Evolutionary conservation across 2,113 vertebrate species (phyloP), one percentile per base, ranked within the genome.

Genomic region (Anthoscopus minutus): DNA sequence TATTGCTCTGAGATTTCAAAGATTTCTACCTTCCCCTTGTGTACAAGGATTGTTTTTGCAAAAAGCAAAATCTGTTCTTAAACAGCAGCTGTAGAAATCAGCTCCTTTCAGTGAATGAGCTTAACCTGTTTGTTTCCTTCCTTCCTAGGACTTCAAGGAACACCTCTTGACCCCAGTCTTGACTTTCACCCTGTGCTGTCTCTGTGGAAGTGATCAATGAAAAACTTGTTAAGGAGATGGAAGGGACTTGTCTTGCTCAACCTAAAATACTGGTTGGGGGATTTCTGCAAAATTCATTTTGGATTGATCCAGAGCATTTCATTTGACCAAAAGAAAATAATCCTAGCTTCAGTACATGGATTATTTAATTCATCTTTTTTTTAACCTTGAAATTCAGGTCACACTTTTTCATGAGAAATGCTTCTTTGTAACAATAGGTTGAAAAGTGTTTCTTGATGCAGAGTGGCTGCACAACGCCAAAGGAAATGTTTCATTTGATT

Each of bases 201-300:
- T 81, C 27, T 81, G 42, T 54, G 50, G 62, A 77, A 86, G 27
- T 31, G 80, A 95, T 94, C 96, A 86, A 96, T 96, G 86, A 47
- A 92, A 96, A 96, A 64, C 72, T 71, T 13, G 44, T 96, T 95
- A 95, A 72, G 69, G 80, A 96, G 94, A 96, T 92, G 88, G 88
- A 96, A 90, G 56, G 51, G 76, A 86, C 92, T 60, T 94, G 92
- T 96, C 92, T 86, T 81, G 67, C 82, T 90, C 94, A 78, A 92
- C 86, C 64, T 58, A 51, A 96, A 95, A 86, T 62, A 83, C 61
- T 83, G 89, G 57, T 56, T 82, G 79, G 19, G 54, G 25, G 30
- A 80, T 80, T 94, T 94, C 80, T 92, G 47, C 27, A 78, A 86
- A 96, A 96, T 70, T 92, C 27, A 48, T 64, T 96, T 96, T 95